Conservation (phyloP, 1,140 invertebrate species). For the Apocrypta bakeri region DNA sequence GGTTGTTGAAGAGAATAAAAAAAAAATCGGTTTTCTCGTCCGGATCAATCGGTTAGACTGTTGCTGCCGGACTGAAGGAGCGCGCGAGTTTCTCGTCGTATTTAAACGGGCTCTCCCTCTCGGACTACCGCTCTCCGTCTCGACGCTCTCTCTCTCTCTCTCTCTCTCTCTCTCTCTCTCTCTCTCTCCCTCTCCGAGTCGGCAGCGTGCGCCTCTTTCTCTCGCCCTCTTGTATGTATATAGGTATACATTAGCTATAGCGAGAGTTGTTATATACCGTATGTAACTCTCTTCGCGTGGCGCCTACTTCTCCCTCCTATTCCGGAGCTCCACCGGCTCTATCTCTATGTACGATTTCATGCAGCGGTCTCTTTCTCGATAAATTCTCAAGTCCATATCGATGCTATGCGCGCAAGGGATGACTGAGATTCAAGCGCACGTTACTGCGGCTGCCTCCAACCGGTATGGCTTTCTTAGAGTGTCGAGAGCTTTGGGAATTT, state of each 20-base stretch:
- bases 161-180: constrained; percentile 6
- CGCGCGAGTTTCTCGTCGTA: constrained; percentile 69
- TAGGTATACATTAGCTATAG: background rate
- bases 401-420: background rate
- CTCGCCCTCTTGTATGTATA: background rate
- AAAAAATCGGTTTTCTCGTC: constrained; percentile 43
- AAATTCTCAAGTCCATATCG: background rate
- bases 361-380: background rate
- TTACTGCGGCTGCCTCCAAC: no score
- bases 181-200: background rate
- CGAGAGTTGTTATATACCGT: background rate
- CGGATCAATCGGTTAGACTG: constrained; percentile 68
- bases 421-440: background rate
- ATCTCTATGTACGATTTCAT: no score
- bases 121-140: constrained; percentile 45
- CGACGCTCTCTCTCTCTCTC: constrained; percentile 52
- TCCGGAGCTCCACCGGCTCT: no score
- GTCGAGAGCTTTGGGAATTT: no score
- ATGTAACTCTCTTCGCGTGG: background rate
- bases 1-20: background rate
- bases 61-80: constrained; percentile 71
- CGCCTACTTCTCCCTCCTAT: background rate
- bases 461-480: no score
- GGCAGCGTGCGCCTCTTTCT: background rate
- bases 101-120: constrained; percentile 70